Conservation (phyloP, 92 coral and sea anemone species). For the Phenganax stokvisi region DNA sequence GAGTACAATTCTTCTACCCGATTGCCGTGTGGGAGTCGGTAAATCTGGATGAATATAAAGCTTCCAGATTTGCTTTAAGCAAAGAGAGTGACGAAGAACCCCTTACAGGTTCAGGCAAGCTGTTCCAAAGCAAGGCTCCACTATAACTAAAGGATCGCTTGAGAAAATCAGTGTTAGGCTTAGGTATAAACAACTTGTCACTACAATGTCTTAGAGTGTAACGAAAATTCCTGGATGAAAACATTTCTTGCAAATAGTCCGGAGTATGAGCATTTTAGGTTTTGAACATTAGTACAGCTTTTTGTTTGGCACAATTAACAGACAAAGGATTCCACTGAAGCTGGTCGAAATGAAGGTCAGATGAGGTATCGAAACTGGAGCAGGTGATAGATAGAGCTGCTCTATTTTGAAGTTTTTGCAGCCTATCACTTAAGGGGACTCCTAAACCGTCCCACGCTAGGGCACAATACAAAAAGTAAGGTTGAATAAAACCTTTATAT, state of each 20-base stretch:
- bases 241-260: too few relatives aligned
- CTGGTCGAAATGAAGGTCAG: not conserved
- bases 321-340: not conserved
- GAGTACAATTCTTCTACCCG: not conserved
- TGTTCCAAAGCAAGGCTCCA: not conserved
- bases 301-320: not conserved
- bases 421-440: not conserved
- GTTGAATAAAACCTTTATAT: not conserved
- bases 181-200: not conserved
- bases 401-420: not conserved
- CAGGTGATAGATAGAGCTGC: too few relatives aligned
- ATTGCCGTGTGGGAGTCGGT: not conserved
- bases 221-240: too few relatives aligned
- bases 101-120: not conserved
- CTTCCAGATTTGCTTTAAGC: not conserved
- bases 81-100: not conserved
- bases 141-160: conserved; percentile 2
- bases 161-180: not conserved
- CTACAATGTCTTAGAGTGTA: not conserved
- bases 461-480: not conserved
- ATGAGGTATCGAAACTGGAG: not conserved
- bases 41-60: not conserved
- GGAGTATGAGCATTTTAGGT: not conserved
- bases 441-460: not conserved
- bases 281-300: not conserved